Percentiles rank a stretch among this genome's conserved stretches.
Evolutionary conservation across 2,888 invertebrate species (phyloP).

Genomic region (Sarcophaga rosellei): DNA sequence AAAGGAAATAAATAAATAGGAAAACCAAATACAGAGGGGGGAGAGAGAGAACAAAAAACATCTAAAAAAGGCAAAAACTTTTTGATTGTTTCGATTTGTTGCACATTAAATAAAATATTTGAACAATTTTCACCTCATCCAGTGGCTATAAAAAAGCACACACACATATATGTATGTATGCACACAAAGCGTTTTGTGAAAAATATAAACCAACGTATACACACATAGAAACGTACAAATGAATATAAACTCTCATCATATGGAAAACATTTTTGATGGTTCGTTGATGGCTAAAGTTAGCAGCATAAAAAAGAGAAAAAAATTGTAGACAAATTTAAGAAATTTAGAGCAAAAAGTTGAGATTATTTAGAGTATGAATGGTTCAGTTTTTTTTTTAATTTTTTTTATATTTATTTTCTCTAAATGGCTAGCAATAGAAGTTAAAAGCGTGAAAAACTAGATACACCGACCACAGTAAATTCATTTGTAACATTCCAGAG

Average conservation of each 20-base stretch:
- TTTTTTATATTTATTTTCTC: background rate
- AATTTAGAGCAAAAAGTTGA: background rate
- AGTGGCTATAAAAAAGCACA: slow-evolving; percentile 15
- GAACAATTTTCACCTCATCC: slow-evolving; percentile 59
- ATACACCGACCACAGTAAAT: background rate
- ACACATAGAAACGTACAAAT: background rate
- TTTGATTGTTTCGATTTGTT: slow-evolving; percentile 56
- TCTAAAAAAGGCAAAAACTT: slow-evolving; percentile 25
- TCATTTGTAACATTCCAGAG: background rate
- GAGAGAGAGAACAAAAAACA: background rate
- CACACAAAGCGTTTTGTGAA: too few species aligned
- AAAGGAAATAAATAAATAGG: background rate
- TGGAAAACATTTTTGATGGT: background rate
- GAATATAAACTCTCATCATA: background rate
- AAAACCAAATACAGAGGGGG: background rate
- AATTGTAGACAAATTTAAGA: background rate
- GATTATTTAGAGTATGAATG: background rate
- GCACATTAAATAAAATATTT: slow-evolving; percentile 61
- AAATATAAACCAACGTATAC: background rate
- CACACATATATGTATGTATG: background rate
- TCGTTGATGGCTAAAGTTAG: background rate
- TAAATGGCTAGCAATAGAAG: slow-evolving; percentile 7
- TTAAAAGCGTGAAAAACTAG: background rate
- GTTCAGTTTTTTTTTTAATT: background rate
- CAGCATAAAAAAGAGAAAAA: background rate